Evolutionary conservation across 2,888 invertebrate species (phyloP), one percentile per base, ranked within the genome.

Genomic region (Idaea biselata): DNA sequence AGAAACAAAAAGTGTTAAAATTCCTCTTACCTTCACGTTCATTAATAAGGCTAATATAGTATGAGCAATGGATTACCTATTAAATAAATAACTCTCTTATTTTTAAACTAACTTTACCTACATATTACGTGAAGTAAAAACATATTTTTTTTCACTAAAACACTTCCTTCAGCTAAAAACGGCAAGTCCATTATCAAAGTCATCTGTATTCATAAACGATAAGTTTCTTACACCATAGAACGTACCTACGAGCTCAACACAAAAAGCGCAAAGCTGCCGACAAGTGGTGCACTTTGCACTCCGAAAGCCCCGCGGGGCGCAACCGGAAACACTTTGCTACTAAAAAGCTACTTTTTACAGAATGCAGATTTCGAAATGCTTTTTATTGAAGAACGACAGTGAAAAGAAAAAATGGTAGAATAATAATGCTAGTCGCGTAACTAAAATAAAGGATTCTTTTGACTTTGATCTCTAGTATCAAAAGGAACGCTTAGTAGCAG

Each of bases 261-360:
- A 44, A 44, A 44, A 44, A 44, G 44, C 44, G 6, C 11, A 44
- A 44, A 44, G 44, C 14, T 44, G 44, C 44, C 44, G 44, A 44
- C 44, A 44, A 44, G 44, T 44, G 44, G 44, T 44, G 44, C 44
- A 44, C 44, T 44, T 44, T 44, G 44, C 44, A 44, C 44, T 44
- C 44, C 44, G 44, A 44, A 33, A 44, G 44, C 44, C 44, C 44
- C 44, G 44, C 44, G 44, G 44, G 44, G 44, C 44, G 14, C 44
- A 44, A 11, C 44, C 44, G 44, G 44, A 44, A 44, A 44, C 44
- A 44, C 44, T 44, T 44, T 44, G 44, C 44, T 44, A 44, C 44
- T 44, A 44, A 44, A 44, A 44, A 44, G 44, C 44, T 44, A 44
- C 11, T 44, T 44, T 44, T 44, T 44, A 44, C 44, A 44, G 44